Evolutionary conservation across 2,888 invertebrate species (phyloP).

Genomic region (Galeruca laticollis): DNA sequence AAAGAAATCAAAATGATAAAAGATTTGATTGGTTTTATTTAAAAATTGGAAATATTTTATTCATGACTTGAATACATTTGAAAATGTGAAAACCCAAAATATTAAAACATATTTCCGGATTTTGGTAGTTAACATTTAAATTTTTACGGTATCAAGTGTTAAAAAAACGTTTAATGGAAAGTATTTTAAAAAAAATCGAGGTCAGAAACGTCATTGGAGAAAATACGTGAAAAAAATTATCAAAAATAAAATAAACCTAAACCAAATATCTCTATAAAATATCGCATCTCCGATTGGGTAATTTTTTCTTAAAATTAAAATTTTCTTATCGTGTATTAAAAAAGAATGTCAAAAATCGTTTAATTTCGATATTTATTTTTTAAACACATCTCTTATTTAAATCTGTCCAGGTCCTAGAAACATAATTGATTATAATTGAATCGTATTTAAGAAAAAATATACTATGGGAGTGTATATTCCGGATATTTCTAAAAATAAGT

Average conservation of each 20-base stretch:
- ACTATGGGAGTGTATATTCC: background rate
- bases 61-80: too few species aligned
- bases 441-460: background rate
- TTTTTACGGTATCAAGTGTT: slow-evolving; percentile 17
- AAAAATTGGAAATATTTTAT: too few species aligned
- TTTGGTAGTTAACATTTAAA: slow-evolving; percentile 2
- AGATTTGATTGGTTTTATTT: too few species aligned
- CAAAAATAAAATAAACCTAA: slow-evolving; percentile 49
- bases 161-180: slow-evolving; percentile 26
- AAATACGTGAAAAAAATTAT: slow-evolving; percentile 37
- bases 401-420: too few species aligned
- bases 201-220: slow-evolving; percentile 17
- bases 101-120: slow-evolving; percentile 13
- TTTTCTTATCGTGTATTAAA: too few species aligned
- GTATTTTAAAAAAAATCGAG: slow-evolving; percentile 26
- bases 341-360: slow-evolving; percentile 34
- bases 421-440: background rate
- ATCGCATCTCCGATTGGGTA: slow-evolving; percentile 22
- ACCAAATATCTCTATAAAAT: slow-evolving; percentile 33
- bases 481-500: slow-evolving; percentile 42
- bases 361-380: too few species aligned
- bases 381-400: slow-evolving; percentile 23
- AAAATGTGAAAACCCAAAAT: background rate
- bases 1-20: too few species aligned
- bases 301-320: slow-evolving; percentile 28